Evolutionary conservation across 23 tunicate species (phyloP), one percentile per base, ranked within the genome.

Genomic region (Ascidia mentula): DNA sequence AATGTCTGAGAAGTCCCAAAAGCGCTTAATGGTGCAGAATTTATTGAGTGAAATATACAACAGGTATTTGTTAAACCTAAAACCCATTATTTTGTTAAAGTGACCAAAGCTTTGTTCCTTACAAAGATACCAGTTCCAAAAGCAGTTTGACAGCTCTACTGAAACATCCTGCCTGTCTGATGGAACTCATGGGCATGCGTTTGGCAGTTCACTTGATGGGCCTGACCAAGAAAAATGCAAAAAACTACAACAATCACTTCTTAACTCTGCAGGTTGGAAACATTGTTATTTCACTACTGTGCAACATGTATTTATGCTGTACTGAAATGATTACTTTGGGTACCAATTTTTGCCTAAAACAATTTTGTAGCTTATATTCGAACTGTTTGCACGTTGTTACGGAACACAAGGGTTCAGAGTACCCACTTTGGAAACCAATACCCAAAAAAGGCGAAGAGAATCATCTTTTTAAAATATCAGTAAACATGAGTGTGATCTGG

Each of bases 31-130:
- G 83, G 84, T 93, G 0, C 93, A 93, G 75, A 81, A 89, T 26
- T 76, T 93, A 46, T 86, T 93, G 65, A 93, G 98, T 80, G 98
- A 93, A 80, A 93, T 93, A 45, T 93, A 93, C 73, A 75, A 82
- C 69, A 65, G 89, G 77, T 85, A 73, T 4, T 69, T 24, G 8
- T 12, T 69, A 69, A 31, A 13, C 17, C 18, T 45, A 15, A 45
- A 15, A 15, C 18, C 18, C 17, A 17, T n/a, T n/a, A n/a, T n/a
- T n/a, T n/a, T n/a, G n/a, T n/a, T n/a, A n/a, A n/a, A n/a, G n/a
- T n/a, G n/a, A n/a, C n/a, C n/a, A n/a, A n/a, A n/a, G n/a, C n/a
- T n/a, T n/a, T n/a, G n/a, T n/a, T n/a, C n/a, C 69, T 31, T 69
- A 18, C 71, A 36, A 34, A 83, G 87, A 36, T 90, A 92, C 53